These are phyloP conservation scores for Synchiropus splendidus DNA, from an alignment of 2,113 vertebrate genomes.

Conservation along the genomic window DNA sequence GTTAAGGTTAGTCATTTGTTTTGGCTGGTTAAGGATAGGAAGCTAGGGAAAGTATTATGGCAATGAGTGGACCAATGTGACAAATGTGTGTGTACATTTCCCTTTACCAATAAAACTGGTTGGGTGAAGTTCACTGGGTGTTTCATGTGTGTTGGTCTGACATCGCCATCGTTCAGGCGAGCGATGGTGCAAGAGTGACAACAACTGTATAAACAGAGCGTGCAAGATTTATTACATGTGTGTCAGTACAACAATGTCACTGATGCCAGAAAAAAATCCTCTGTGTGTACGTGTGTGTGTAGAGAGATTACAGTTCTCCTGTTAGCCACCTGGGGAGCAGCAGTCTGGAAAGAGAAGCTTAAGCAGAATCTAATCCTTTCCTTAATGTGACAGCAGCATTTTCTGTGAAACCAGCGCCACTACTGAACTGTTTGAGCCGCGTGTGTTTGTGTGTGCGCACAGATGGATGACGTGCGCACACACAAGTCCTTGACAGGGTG, in stretches of 20 bases:
- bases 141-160: too few species aligned
- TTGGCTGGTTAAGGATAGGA: too few species aligned
- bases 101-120: too few species aligned
- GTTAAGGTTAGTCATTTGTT: too few species aligned
- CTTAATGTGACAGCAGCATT: constrained; percentile 58
- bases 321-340: constrained; percentile 52
- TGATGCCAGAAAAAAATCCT: too few species aligned
- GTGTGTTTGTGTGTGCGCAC: constrained; percentile 4
- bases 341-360: constrained; percentile 49
- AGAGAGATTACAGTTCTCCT: constrained; percentile 42
- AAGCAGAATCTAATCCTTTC: constrained; percentile 50
- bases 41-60: too few species aligned
- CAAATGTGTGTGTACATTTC: too few species aligned
- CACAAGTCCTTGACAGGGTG: constrained; percentile 11
- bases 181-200: too few species aligned
- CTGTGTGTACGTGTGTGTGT: constrained; percentile 5
- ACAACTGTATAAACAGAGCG: too few species aligned
- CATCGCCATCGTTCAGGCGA: too few species aligned
- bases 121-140: too few species aligned
- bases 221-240: neutral
- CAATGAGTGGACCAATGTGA: too few species aligned
- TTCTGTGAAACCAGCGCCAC: constrained; percentile 32
- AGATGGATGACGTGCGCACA: constrained; percentile 6
- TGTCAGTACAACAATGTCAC: constrained; percentile 4
- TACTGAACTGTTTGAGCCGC: constrained; percentile 44